Base-by-base conservation (phyloP, 2,113 vertebrate species). In the Mus spicilegus region DNA sequence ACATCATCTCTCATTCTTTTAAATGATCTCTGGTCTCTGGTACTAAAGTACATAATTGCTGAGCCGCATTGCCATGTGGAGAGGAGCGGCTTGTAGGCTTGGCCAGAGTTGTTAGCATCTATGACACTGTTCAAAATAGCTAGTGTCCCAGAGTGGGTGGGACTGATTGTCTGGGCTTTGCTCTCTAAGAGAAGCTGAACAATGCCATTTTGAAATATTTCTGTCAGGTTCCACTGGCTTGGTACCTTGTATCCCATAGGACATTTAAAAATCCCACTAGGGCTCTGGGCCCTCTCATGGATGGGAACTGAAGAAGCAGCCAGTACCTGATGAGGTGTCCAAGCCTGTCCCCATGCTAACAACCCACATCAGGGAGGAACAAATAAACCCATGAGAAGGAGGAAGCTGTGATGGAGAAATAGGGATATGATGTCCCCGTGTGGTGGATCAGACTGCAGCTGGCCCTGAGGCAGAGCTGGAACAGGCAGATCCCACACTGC, bases 1-100 rank as follows among this genome's bases (percentile, higher is more conserved):
- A 49, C 89, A 82, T 93, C 80, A 81, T 49, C 22, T 51, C 11
- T 90, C 46, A 42, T 93, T 76, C 80, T 94, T 93, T 84, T 58
- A 54, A 42, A 28, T 95, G 82, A 80, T 1, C 5, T 87, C 65
- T 80, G 8, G 54, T 82, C 22, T 63, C 75, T 77, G 69, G 19
- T 39, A 30, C 54, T 93, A 39, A 94, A 56, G 28, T 70, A 22
- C 33, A 33, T 75, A 70, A 65, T 69, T 87, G 63, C 61, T 6
- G 24, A 84, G 87, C 49, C 65, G 22, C 19, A 84, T n/a, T 90
- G 61, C 20, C 28, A 28, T 9, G 26, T 85, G 24, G 36, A 87
- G 70, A 75, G 86, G 82, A 89, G n/a, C 28, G 39, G 30, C 54
- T 77, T 67, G 76, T 49, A 49, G 20, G 51, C 4, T n/a, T 63